phyloP scores from a whole-genome alignment of 2,888 invertebrate species.

The Sarcophaga carnaria region DNA sequence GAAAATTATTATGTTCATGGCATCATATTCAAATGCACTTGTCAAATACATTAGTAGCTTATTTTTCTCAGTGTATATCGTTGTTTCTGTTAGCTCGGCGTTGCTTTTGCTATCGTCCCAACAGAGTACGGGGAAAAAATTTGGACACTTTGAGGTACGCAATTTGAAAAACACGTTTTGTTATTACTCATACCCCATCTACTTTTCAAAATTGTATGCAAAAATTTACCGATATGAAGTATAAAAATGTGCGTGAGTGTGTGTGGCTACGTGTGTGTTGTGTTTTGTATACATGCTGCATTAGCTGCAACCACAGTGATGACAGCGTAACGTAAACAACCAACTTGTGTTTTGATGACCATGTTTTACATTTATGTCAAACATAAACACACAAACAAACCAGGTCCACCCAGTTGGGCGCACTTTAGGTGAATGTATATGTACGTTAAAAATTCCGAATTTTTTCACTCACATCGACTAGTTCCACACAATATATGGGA shows the following conservation, averaged over 20 bases:
- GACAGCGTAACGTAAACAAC: conserved; percentile 67
- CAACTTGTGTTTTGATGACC: conserved; percentile 69
- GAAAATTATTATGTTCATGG: too few relatives aligned
- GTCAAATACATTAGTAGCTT: too few relatives aligned
- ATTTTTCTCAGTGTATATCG: too few relatives aligned
- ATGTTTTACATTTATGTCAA: conserved; percentile 64
- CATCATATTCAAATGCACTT: too few relatives aligned
- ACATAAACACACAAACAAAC: conserved; percentile 14
- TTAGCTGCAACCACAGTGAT: conserved; percentile 68
- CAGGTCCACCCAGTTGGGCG: not conserved
- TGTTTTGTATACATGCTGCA: conserved; percentile 52
- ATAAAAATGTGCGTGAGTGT: too few relatives aligned
- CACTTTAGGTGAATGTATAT: not conserved
- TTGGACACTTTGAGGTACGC: conserved; percentile 50
- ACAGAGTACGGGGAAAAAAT: conserved; percentile 22
- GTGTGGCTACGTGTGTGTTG: not conserved
- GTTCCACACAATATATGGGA: too few relatives aligned
- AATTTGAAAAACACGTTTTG: conserved; percentile 60
- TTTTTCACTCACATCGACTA: too few relatives aligned
- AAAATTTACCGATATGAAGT: conserved; percentile 38
- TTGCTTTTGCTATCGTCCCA: not conserved
- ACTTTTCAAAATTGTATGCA: conserved; percentile 50
- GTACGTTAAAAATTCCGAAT: not conserved
- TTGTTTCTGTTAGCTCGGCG: too few relatives aligned
- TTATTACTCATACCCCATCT: conserved; percentile 26